A percentile compares a stretch with the other conserved stretches of the same genome.
phyloP scores from a whole-genome alignment of 2,888 invertebrate species.

The Mylabris sibirica region DNA sequence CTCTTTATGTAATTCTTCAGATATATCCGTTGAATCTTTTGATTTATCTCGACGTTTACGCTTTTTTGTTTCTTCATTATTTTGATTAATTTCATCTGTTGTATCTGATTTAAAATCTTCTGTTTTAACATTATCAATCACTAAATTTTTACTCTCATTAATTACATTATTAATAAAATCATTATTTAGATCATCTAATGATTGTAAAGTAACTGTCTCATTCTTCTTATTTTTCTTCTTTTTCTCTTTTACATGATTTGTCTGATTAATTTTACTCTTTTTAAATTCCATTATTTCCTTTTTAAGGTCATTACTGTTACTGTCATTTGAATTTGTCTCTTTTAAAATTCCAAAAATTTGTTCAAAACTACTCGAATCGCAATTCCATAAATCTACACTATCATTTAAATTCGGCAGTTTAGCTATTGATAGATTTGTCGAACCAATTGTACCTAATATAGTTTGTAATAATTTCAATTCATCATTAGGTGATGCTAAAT shows the following conservation, averaged over 20 bases:
- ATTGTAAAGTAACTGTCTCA: conserved; percentile 11
- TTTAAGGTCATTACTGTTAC: conserved; percentile 26
- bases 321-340: conserved; percentile 22
- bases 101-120: neutral
- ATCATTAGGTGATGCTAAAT: conserved; percentile 72
- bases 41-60: conserved; percentile 24
- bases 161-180: conserved; percentile 20
- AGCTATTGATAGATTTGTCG: conserved; percentile 62
- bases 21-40: conserved; percentile 9
- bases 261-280: conserved; percentile 17
- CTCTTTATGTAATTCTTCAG: conserved; percentile 45
- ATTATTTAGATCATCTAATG: conserved; percentile 1
- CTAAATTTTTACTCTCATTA: conserved; percentile 25
- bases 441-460: conserved; percentile 68
- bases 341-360: conserved; percentile 44
- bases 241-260: conserved; percentile 12
- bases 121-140: conserved; percentile 26
- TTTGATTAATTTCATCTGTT: conserved; percentile 21
- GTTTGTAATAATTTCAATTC: conserved; percentile 69
- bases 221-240: conserved; percentile 22
- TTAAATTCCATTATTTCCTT: conserved; percentile 37
- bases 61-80: conserved; percentile 20
- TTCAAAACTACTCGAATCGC: conserved; percentile 46
- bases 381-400: conserved; percentile 50
- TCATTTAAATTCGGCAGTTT: conserved; percentile 59